Percentiles rank a stretch among this genome's conserved stretches.
Evolutionary conservation across 2,113 vertebrate genomes (phyloP).

Genomic region (Syrrhaptes paradoxus): DNA sequence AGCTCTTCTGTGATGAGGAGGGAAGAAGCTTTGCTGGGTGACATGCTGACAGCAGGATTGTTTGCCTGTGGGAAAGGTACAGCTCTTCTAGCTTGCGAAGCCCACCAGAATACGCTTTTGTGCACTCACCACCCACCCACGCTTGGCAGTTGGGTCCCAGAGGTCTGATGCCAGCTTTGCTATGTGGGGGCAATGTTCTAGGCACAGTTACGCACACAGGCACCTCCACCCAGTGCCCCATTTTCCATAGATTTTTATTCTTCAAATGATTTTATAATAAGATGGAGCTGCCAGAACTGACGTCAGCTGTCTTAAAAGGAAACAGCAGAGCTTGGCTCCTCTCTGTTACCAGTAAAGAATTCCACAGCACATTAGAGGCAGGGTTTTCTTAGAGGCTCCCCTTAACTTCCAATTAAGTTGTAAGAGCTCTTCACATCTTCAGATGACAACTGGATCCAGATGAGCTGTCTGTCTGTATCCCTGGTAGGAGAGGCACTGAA

Average conservation of each 20-base stretch:
- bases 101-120: background rate
- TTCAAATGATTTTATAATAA: background rate
- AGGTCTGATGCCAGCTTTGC: constrained; percentile 21
- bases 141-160: background rate
- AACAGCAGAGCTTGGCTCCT: background rate
- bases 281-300: background rate
- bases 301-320: background rate
- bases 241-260: background rate
- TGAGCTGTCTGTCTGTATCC: background rate
- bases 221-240: constrained; percentile 24
- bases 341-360: background rate
- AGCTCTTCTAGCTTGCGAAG: background rate
- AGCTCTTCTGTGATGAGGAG: background rate
- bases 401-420: background rate
- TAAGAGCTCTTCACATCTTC: background rate
- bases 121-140: background rate
- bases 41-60: background rate
- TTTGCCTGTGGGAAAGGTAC: background rate
- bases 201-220: background rate
- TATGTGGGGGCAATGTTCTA: background rate
- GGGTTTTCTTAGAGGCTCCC: background rate
- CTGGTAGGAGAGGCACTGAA: background rate
- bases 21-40: background rate
- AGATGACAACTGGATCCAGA: background rate
- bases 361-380: fast-evolving